Evolutionary conservation across 1,140 invertebrate species (phyloP).

Genomic region (Drosophila yakuba): DNA sequence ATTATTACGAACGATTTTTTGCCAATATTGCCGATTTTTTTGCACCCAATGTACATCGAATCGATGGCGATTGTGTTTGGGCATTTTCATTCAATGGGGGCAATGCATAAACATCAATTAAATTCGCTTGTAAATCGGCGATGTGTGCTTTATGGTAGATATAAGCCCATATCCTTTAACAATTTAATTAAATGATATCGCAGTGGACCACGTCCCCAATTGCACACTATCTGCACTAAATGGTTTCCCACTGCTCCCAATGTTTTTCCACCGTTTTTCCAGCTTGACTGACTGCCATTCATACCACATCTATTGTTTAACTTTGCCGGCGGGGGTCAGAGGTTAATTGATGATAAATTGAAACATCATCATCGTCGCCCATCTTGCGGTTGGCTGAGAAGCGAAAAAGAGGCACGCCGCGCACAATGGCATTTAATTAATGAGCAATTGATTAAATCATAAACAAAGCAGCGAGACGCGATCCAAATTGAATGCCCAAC

Average conservation of each 20-base stretch:
- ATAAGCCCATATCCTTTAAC: slow-evolving; percentile 50
- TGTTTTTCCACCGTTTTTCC: slow-evolving; percentile 5
- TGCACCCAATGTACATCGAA: slow-evolving; percentile 17
- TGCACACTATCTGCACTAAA: slow-evolving; percentile 17
- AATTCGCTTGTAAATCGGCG: slow-evolving; percentile 58
- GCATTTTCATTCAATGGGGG: slow-evolving; percentile 66
- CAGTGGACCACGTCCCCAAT: slow-evolving; percentile 23
- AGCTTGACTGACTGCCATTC: slow-evolving; percentile 22
- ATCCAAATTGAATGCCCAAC: slow-evolving; percentile 56
- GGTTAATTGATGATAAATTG: slow-evolving; percentile 81
- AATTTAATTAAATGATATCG: slow-evolving; percentile 73
- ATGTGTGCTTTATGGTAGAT: slow-evolving; percentile 47
- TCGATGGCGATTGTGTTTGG: slow-evolving; percentile 21
- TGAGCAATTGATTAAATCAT: slow-evolving; percentile 81
- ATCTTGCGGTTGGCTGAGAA: neutral
- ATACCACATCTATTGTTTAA: slow-evolving; percentile 52
- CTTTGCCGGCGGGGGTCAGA: slow-evolving; percentile 50
- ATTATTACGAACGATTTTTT: slow-evolving; percentile 79
- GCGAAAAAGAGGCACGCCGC: slow-evolving; percentile 3
- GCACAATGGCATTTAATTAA: slow-evolving; percentile 69
- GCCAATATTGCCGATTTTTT: slow-evolving; percentile 41
- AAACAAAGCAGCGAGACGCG: slow-evolving; percentile 58
- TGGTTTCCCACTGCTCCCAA: slow-evolving; percentile 11
- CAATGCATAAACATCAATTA: slow-evolving; percentile 78
- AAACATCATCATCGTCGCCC: slow-evolving; percentile 62